Conservation (phyloP, 2,113 vertebrate species). For the Podarcis cretensis region DNA sequence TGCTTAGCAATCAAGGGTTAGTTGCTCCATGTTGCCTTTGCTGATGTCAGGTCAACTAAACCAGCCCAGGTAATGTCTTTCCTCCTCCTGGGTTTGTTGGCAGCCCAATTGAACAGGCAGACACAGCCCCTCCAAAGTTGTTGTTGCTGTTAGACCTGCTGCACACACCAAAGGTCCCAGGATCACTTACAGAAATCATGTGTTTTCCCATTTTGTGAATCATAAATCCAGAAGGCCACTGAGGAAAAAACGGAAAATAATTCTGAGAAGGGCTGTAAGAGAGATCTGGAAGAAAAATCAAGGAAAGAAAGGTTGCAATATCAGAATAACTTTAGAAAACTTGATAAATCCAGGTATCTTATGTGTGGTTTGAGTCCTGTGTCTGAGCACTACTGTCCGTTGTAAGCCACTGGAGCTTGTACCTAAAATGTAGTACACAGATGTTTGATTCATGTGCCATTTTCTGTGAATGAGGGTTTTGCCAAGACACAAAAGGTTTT, state of each 20-base stretch:
- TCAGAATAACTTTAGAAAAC: no score
- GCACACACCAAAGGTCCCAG: no score
- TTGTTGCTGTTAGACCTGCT: no score
- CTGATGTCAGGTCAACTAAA: no score
- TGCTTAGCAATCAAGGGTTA: not conserved
- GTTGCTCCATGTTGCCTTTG: no score
- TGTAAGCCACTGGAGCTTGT: not conserved
- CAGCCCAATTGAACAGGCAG: not conserved
- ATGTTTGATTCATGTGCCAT: not conserved
- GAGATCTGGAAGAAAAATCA: no score
- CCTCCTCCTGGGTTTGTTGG: not conserved
- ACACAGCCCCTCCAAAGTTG: not conserved
- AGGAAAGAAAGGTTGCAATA: no score
- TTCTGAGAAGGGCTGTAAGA: no score
- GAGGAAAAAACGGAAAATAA: no score
- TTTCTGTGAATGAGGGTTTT: not conserved
- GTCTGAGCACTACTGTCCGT: not conserved
- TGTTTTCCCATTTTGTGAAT: no score
- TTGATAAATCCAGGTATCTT: not conserved
- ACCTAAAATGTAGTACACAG: not conserved
- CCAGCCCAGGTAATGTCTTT: not conserved
- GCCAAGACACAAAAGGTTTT: not conserved
- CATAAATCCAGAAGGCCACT: no score
- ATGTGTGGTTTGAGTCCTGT: not conserved
- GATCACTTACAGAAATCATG: no score